These are phyloP conservation scores for Macropus fuliginosus DNA, from an alignment of 2,797 vertebrate species.

Conservation along the genomic window DNA sequence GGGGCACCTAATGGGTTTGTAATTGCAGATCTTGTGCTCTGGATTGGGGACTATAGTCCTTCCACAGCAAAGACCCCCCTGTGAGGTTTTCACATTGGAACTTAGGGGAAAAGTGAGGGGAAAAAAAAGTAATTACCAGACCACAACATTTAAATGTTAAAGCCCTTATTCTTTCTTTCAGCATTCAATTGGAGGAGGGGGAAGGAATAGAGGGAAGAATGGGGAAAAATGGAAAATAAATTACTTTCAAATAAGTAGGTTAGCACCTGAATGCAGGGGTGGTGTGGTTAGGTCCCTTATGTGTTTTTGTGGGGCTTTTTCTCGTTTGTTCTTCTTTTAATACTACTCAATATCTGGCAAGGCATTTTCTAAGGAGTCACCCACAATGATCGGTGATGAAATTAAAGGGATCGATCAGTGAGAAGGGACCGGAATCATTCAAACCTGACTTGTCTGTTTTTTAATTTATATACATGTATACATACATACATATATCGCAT, in stretches of 20 bases:
- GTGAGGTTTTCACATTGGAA: conserved; percentile 77
- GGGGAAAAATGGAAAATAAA: conserved; percentile 75
- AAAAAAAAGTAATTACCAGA: conserved; percentile 77
- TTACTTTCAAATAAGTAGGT: conserved; percentile 78
- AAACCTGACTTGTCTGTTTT: background rate
- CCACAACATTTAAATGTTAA: conserved; percentile 80
- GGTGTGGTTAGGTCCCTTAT: background rate
- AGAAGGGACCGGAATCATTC: background rate
- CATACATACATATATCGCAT: background rate
- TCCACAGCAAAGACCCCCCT: conserved; percentile 77
- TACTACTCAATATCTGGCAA: conserved; percentile 68
- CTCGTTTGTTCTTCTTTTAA: background rate
- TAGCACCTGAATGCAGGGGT: conserved; percentile 72
- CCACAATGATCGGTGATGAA: conserved; percentile 14
- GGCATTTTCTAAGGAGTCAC: conserved; percentile 45
- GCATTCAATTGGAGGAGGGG: conserved; percentile 60
- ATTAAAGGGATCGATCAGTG: background rate
- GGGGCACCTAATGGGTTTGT: conserved; percentile 75
- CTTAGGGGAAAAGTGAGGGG: conserved; percentile 77
- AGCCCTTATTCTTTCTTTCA: conserved; percentile 76
- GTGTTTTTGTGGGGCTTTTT: background rate
- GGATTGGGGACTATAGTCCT: conserved; percentile 73
- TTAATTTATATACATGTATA: background rate
- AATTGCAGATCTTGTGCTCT: conserved; percentile 73
- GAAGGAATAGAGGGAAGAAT: conserved; percentile 34